A percentile compares a stretch with the other conserved stretches of the same genome.
These are phyloP conservation scores for Musca vetustissima DNA, from an alignment of 1,140 invertebrate species.

Conservation along the genomic window DNA sequence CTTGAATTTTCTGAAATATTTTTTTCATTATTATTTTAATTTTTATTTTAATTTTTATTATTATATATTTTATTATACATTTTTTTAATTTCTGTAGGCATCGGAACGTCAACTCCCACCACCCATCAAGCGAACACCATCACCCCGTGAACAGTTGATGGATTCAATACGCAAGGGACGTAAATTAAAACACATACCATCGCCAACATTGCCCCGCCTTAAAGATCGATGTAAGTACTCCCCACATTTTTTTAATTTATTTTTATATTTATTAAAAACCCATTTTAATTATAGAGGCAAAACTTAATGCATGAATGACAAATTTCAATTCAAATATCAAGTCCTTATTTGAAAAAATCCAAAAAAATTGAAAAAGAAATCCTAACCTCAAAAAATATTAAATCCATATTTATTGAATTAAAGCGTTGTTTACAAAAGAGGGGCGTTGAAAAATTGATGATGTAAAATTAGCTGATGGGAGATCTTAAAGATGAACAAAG, in stretches of 20 bases:
- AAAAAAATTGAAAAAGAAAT: no score
- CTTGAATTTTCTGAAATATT: no score
- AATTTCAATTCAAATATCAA: no score
- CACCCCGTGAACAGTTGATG: constrained; percentile 82
- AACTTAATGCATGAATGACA: no score
- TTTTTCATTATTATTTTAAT: neutral
- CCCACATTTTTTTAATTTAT: neutral
- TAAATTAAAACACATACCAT: constrained; percentile 64
- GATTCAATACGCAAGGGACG: constrained; percentile 83
- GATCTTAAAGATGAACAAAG: no score
- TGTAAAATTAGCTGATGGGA: no score
- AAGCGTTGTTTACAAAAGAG: no score
- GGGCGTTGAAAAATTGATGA: no score
- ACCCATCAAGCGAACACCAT: constrained; percentile 69
- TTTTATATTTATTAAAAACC: neutral
- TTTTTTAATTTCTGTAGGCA: constrained; percentile 61
- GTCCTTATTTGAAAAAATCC: no score
- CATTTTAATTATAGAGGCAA: no score
- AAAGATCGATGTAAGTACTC: constrained; percentile 49
- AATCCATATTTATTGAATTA: no score
- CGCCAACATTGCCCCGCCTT: constrained; percentile 39
- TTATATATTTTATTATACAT: neutral
- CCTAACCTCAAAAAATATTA: no score
- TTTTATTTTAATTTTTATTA: constrained; percentile 21
- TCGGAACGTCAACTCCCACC: constrained; percentile 85